phyloP scores from a whole-genome alignment of 1,140 invertebrate genomes.

The Antheraea mylitta region DNA sequence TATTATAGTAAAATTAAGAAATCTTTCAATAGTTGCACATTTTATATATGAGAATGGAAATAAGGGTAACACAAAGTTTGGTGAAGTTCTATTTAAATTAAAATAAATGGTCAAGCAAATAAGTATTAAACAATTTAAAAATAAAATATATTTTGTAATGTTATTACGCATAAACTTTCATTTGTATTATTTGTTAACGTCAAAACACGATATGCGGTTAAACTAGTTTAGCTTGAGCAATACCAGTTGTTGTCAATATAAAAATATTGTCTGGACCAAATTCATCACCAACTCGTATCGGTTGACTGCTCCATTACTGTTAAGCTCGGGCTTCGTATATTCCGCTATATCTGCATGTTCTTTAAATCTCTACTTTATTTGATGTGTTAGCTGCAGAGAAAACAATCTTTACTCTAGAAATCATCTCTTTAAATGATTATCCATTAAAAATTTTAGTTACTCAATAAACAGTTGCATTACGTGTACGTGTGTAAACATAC shows the following conservation, averaged over 20 bases:
- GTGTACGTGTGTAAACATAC: not conserved
- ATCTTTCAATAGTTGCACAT: not conserved
- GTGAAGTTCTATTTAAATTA: too few relatives aligned
- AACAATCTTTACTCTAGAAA: too few relatives aligned
- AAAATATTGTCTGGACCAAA: not conserved
- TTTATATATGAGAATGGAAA: not conserved
- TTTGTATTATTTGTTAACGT: not conserved
- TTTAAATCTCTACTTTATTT: too few relatives aligned
- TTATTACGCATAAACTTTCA: not conserved
- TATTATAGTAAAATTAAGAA: not conserved
- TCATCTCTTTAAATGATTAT: too few relatives aligned
- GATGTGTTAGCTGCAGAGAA: too few relatives aligned
- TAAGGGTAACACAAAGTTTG: too few relatives aligned
- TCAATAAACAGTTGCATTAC: too few relatives aligned
- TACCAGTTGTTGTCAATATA: not conserved
- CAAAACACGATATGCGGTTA: not conserved
- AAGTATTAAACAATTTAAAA: not conserved
- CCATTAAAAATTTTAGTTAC: too few relatives aligned
- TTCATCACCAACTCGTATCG: not conserved
- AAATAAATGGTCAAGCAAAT: too few relatives aligned
- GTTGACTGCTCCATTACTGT: not conserved
- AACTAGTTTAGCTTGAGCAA: constrained; percentile 1
- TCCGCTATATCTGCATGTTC: too few relatives aligned
- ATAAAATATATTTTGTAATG: not conserved
- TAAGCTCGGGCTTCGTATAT: too few relatives aligned